phyloP scores from a whole-genome alignment of 2,888 invertebrate genomes.

The Tenodera sinensis region DNA sequence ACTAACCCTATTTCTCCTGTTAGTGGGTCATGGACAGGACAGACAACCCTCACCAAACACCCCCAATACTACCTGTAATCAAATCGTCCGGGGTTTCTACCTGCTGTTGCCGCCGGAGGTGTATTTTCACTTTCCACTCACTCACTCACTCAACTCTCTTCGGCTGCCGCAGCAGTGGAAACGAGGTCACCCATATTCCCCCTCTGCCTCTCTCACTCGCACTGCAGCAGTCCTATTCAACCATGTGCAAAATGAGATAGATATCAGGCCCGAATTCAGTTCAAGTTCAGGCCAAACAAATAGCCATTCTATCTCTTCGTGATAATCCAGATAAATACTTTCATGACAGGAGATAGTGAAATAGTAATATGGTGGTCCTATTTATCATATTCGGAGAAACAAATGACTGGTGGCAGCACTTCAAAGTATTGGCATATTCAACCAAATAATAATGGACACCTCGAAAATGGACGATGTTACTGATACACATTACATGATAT shows the following conservation, averaged over 20 bases:
- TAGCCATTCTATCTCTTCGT: neutral
- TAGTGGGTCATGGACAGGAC: conserved; percentile 21
- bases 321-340: too few relatives aligned
- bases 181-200: conserved; percentile 29
- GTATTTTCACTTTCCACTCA: neutral
- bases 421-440: too few relatives aligned
- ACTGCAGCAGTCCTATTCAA: neutral
- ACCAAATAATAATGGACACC: too few relatives aligned
- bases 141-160: conserved; percentile 20
- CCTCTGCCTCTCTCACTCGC: too few relatives aligned
- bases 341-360: too few relatives aligned
- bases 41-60: neutral
- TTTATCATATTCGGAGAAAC: too few relatives aligned
- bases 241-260: neutral
- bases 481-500: too few relatives aligned
- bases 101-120: neutral
- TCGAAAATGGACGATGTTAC: too few relatives aligned
- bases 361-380: too few relatives aligned
- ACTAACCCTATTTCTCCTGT: neutral
- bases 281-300: conserved; percentile 23
- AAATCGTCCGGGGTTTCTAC: neutral
- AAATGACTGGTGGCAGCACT: too few relatives aligned
- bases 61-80: neutral
- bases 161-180: neutral
- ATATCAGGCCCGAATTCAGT: conserved; percentile 3